Conservation (phyloP, 2,797 vertebrate species). For the Paramormyrops hopkinsi region DNA sequence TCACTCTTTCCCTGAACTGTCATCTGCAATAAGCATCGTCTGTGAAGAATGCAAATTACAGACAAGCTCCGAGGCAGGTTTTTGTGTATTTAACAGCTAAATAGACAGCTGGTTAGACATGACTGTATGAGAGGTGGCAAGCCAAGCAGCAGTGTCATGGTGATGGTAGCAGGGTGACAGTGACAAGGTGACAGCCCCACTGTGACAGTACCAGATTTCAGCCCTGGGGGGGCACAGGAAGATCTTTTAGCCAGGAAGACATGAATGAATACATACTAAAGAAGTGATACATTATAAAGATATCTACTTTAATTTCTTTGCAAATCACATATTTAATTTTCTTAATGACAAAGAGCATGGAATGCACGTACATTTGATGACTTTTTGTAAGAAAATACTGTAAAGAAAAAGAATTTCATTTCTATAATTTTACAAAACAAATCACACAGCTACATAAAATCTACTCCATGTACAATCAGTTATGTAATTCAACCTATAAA, state of each 20-base stretch:
- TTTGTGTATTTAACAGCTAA: neutral
- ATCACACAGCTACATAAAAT: slow-evolving; percentile 59
- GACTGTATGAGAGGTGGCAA: neutral
- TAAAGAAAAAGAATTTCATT: slow-evolving; percentile 40
- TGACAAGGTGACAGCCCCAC: neutral
- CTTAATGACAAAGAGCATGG: slow-evolving; percentile 54
- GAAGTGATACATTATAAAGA: slow-evolving; percentile 75
- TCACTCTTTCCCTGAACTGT: neutral
- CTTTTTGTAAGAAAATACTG: slow-evolving; percentile 60
- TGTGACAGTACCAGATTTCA: neutral
- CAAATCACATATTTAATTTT: slow-evolving; percentile 54
- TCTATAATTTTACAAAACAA: slow-evolving; percentile 49
- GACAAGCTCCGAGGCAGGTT: neutral
- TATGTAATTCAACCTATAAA: slow-evolving; percentile 60
- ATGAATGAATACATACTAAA: slow-evolving; percentile 31
- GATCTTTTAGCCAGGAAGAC: slow-evolving; percentile 1
- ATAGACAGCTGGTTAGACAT: neutral
- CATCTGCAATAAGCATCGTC: neutral
- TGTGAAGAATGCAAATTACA: neutral
- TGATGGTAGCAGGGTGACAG: neutral
- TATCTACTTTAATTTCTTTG: slow-evolving; percentile 60
- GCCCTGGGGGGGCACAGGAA: neutral
- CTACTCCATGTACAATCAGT: slow-evolving; percentile 56
- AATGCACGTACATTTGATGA: slow-evolving; percentile 65
- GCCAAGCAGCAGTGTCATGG: neutral